Evolutionary conservation across 1,140 invertebrate genomes (phyloP), one percentile per base, ranked within the genome.

Genomic region (Ectropis grisescens): DNA sequence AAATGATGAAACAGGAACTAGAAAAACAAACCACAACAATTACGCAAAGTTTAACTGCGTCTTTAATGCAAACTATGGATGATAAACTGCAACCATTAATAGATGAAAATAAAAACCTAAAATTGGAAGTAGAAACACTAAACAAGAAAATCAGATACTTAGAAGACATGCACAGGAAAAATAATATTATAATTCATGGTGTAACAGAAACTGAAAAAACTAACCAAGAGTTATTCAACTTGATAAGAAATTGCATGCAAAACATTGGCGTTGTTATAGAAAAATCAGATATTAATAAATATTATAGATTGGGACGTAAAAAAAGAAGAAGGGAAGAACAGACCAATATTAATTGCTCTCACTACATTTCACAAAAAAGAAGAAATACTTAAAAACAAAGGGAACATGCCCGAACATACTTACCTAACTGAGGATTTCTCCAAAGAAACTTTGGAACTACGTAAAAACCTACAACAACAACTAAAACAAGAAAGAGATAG

Each of bases 391-490:
- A 41, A 35, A 33, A 38, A 25, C 2, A 33, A 26, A 14, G 34
- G 26, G 25, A 40, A 13, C 14, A 26, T 38, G 15, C 32, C 28
- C 29, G n/a, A 29, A 19, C 7, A 15, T 7, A 31, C 27, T 1
- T 38, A 45, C 13, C 29, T 41, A 2, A 11, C 36, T 1, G 40
- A 48, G 7, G 40, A 48, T 13, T 48, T 31, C 7, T 22, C 40
- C 1, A 42, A 48, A 13, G 37, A 50, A 24, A 33, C 30, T 6
- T 7, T 41, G 23, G 22, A 50, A 38, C 31, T 11, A n/a, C 33
- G 41, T 4, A 50, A 45, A 26, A n/a, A 23, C 2, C 36, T 50
- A 2, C 33, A 37, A 12, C 2, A 11, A 1, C n/a, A 40, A 22
- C 16, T 33, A 25, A 25, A 22, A 12, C 22, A 48, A 34, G 47